Conservation (phyloP, 2,113 vertebrate species). For the Vimba vimba region DNA sequence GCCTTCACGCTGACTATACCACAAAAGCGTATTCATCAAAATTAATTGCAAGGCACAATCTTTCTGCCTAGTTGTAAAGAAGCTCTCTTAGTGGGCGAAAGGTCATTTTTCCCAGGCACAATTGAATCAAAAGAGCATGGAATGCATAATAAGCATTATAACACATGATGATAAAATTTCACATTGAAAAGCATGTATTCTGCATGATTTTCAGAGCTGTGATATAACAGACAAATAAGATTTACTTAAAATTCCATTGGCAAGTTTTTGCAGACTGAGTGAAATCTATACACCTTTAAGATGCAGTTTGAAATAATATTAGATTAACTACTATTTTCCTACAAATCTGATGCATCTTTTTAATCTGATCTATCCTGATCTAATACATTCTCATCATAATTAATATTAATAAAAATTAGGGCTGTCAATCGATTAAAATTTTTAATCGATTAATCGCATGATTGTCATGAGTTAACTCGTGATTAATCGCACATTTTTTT, state of each 20-base stretch:
- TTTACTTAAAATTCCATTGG: background rate
- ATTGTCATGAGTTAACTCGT: too few relatives aligned
- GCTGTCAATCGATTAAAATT: too few relatives aligned
- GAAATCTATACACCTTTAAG: background rate
- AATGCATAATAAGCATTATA: slow-evolving; percentile 18
- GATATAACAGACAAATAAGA: background rate
- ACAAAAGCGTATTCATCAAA: slow-evolving; percentile 31
- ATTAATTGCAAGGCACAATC: slow-evolving; percentile 28
- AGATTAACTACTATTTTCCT: background rate
- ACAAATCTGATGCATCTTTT: background rate
- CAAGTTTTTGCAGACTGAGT: background rate
- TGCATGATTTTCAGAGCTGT: background rate
- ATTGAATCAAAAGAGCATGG: slow-evolving; percentile 26
- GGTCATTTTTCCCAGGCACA: background rate
- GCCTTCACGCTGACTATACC: slow-evolving; percentile 29
- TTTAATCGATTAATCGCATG: too few relatives aligned
- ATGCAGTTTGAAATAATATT: background rate
- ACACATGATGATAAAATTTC: background rate
- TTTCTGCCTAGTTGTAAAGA: slow-evolving; percentile 25
- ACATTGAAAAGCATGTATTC: background rate
- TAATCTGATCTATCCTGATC: background rate
- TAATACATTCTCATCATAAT: background rate
- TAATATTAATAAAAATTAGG: too few relatives aligned
- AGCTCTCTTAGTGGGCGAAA: slow-evolving; percentile 22
- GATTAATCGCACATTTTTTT: too few relatives aligned